A percentile compares a stretch with the other conserved stretches of the same genome.
phyloP scores from a whole-genome alignment of 2,797 vertebrate species.

The Botia kubotai region DNA sequence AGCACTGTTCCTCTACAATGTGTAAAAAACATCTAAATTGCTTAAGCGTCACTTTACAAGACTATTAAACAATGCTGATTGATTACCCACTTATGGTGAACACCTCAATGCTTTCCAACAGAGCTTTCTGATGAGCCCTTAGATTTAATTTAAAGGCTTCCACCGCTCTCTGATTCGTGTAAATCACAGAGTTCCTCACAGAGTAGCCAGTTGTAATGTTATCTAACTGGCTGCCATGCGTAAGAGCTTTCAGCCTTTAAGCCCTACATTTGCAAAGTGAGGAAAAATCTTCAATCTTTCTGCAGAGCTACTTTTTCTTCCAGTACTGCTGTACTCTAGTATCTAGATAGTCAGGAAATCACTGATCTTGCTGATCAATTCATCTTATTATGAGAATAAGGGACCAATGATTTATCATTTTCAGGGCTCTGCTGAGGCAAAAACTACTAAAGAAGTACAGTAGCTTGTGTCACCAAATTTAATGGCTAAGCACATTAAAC shows the following conservation, averaged over 20 bases:
- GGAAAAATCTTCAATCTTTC: slow-evolving; percentile 50
- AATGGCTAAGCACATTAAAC: background rate
- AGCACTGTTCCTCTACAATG: background rate
- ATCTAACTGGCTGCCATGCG: slow-evolving; percentile 47
- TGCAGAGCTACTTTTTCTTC: slow-evolving; percentile 46
- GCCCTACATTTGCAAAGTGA: slow-evolving; percentile 44
- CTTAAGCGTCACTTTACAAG: slow-evolving; percentile 45
- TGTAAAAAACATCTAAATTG: slow-evolving; percentile 12
- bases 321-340: background rate
- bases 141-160: slow-evolving; percentile 48
- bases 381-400: slow-evolving; percentile 52
- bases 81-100: slow-evolving; percentile 35
- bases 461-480: background rate
- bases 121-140: background rate
- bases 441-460: background rate
- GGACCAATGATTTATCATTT: slow-evolving; percentile 50
- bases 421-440: slow-evolving; percentile 3
- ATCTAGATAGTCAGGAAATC: background rate
- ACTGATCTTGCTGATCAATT: slow-evolving; percentile 57
- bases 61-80: slow-evolving; percentile 44
- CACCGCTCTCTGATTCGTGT: slow-evolving; percentile 23
- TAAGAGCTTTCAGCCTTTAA: slow-evolving; percentile 49
- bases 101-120: slow-evolving; percentile 49
- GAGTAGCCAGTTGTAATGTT: slow-evolving; percentile 53
- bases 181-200: slow-evolving; percentile 47